Percentiles rank a stretch among this genome's conserved stretches.
phyloP scores from a whole-genome alignment of 2,113 vertebrate species.

The Hydropotes inermis region DNA sequence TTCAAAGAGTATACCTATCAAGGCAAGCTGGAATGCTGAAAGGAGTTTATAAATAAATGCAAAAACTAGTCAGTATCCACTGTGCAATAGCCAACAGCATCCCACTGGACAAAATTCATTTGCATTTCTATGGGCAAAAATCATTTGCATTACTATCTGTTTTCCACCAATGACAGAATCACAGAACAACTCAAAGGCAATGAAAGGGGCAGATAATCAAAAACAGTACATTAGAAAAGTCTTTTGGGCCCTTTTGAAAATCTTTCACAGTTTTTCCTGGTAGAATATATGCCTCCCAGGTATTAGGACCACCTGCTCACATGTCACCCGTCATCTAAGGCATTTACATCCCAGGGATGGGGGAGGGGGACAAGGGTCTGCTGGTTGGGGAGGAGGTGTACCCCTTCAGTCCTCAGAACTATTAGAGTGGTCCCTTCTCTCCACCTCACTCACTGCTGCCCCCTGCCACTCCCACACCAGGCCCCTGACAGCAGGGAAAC shows the following conservation, averaged over 20 bases:
- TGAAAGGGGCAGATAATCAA: neutral
- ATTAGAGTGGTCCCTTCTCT: neutral
- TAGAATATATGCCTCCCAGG: neutral
- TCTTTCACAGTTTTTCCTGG: neutral
- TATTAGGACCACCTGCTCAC: neutral
- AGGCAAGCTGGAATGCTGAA: neutral
- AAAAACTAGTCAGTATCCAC: neutral
- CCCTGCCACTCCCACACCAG: neutral
- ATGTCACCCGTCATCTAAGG: neutral
- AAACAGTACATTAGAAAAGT: neutral
- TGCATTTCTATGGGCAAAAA: neutral
- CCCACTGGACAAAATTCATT: neutral
- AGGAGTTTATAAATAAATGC: neutral
- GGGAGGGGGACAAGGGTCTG: fast-evolving
- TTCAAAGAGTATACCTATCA: neutral
- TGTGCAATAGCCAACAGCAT: neutral
- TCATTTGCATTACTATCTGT: neutral
- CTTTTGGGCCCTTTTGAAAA: neutral
- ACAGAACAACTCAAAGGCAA: neutral
- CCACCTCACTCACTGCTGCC: neutral
- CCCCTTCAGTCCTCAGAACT: neutral
- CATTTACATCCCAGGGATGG: neutral
- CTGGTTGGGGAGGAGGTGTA: neutral
- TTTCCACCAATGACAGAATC: neutral
- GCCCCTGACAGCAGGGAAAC: neutral